These are phyloP conservation scores for Calephelis nemesis DNA, from an alignment of 1,140 invertebrate genomes.

Conservation along the genomic window DNA sequence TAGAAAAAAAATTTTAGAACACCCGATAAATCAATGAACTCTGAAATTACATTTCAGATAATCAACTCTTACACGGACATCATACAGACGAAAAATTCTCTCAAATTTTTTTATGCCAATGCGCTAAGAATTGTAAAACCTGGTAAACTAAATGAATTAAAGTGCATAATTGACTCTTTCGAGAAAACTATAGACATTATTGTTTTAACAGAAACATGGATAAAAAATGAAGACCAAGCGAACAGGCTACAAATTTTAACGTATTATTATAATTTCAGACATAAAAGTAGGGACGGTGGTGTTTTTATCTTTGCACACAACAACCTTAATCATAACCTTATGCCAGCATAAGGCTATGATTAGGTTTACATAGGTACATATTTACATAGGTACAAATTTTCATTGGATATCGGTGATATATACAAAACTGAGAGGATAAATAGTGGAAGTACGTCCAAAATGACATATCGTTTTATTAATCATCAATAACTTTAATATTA, in stretches of 20 bases:
- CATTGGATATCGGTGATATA: constrained; percentile 31
- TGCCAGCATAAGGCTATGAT: constrained; percentile 17
- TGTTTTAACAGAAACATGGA: constrained; percentile 31
- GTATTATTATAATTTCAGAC: constrained; percentile 32
- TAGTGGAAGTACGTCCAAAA: no score
- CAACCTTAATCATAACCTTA: constrained; percentile 26
- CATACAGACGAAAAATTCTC: no score
- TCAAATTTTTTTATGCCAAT: no score
- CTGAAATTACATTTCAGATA: no score
- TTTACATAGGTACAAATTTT: constrained; percentile 30
- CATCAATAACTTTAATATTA: no score
- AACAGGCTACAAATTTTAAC: constrained; percentile 19
- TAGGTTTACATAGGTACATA: not conserved
- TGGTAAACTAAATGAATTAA: no score
- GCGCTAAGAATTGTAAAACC: no score
- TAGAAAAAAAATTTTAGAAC: no score
- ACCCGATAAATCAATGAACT: no score
- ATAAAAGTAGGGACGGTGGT: constrained; percentile 31
- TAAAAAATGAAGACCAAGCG: constrained; percentile 26
- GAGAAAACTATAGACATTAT: constrained; percentile 19
- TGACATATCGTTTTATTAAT: no score
- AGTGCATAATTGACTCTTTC: no score
- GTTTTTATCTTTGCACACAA: constrained; percentile 35
- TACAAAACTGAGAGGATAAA: constrained; percentile 26
- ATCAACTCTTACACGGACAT: no score